Base-by-base conservation (phyloP, 2,888 invertebrate genomes). In the Siphonodentalium dalli region DNA sequence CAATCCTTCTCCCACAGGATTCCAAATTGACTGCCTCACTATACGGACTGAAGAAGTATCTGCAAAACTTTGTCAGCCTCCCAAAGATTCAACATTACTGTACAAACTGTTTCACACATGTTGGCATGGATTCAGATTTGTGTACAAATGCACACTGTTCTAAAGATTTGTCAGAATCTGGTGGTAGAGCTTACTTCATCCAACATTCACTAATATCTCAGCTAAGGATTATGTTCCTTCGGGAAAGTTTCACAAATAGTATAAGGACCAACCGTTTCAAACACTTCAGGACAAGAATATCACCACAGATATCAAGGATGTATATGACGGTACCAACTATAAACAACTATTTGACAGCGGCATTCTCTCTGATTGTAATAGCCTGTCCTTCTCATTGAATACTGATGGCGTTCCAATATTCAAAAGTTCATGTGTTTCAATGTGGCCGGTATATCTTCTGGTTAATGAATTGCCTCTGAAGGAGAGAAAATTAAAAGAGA, bases 401-500 rank as follows among this genome's bases (percentile, higher is more conserved):
- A 45, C 45, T 5, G 45, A 45, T 45, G 45, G 45, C n/a, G 45
- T 45, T 7, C 45, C 23, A 20, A 35, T 45, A 35, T 45, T 45
- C 27, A 45, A 35, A 24, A 45, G 35, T 23, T 45, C 45, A 35
- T 13, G 9, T 9, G 31, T 45, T 2, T 45, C 37, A 4, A 45
- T 45, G 45, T 45, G 45, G 45, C 45, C 45, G 1, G 45, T 45
- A 8, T 45, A 24, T 18, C 34, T 45, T 35, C 11, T 35, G 2
- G 37, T 45, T 6, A 45, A 45, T 35, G 45, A 45, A 45, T 28
- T 45, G 15, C 45, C 37, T 27, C 18, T 18, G 13, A 5, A 7
- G 8, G 46, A 46, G 21, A 46, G 46, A 46, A 46, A 46, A 38
- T 18, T 46, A 24, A 46, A 46, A 37, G 38, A 46, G 38, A 46